These are phyloP conservation scores for Oncorhynchus mykiss DNA, from an alignment of 2,113 vertebrate genomes.

Conservation along the genomic window DNA sequence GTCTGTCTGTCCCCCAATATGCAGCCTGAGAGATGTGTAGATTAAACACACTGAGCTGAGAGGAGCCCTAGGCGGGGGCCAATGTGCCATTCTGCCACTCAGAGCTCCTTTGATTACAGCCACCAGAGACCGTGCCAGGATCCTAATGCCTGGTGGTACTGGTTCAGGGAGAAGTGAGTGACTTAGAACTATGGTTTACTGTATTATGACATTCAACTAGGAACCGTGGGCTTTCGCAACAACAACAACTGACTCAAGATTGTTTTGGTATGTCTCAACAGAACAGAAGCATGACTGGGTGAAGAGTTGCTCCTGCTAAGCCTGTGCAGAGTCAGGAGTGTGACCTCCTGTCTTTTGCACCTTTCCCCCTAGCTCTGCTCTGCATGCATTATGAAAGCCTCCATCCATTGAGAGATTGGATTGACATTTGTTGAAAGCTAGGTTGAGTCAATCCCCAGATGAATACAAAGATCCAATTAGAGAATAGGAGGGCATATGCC, in stretches of 20 bases:
- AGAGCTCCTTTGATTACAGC: constrained; percentile 30
- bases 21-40: constrained; percentile 5
- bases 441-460: constrained; percentile 59
- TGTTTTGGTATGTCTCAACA: no score
- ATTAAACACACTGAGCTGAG: constrained; percentile 22
- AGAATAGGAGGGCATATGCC: constrained; percentile 53
- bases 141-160: not conserved
- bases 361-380: not conserved
- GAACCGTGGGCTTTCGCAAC: not conserved
- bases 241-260: not conserved
- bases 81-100: constrained; percentile 28
- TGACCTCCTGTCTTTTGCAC: not conserved
- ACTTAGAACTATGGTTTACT: not conserved
- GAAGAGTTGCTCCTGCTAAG: not conserved
- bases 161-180: not conserved
- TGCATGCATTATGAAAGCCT: not conserved
- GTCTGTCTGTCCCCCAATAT: not conserved
- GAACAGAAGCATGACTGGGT: no score
- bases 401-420: constrained; percentile 46
- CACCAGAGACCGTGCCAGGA: constrained; percentile 16
- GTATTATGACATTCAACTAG: no score
- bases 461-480: constrained; percentile 72
- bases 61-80: constrained; percentile 8
- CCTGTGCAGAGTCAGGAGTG: not conserved
- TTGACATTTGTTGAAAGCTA: constrained; percentile 63